Base-by-base conservation (phyloP, 2,113 vertebrate species). In the Tiliqua scincoides region DNA sequence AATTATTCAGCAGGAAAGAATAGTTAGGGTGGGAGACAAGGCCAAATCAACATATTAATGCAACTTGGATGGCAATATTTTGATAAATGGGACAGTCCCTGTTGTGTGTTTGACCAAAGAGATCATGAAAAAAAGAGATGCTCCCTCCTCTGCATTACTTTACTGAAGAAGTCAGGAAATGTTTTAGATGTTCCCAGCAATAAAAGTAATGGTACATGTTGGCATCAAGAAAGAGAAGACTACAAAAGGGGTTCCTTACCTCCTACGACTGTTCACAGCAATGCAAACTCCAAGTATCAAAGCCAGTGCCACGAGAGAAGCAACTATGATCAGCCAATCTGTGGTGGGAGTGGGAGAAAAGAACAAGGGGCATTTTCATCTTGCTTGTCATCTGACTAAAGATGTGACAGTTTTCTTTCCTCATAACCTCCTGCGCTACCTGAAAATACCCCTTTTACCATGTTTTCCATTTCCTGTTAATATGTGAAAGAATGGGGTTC, bases 281-380 rank as follows among this genome's bases (percentile, higher is more conserved):
- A 96, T 80, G 88, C 94, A 95, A 59, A 96, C 94, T 0, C 82
- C 95, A 1, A 96, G 89, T 76, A 96, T 82, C 94, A 96, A 1
- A 0, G 65, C 91, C 0, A 96, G 91, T 0, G 91, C 94, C 91
- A 96, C 77, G 0, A 96, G 91, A 8, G 94, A 88, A 0, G 43
- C 93, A 0, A 95, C 87, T 0, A 96, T 54, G 37, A 96, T 95
- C 80, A 96, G 82, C 95, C 95, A 96, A 0, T 95, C 95, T 96
- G 90, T 0, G 12, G 37, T 40, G 78, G 59, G 1, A 0, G 21
- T 18, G 8, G 32, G 48, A 54, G 40, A 63, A 87, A 74, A 61
- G n/a, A 40, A 87, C 21, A 75, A 40, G n/a, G 17, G 37, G 7
- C 75, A 4, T 0, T 0, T 84, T 48, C 82, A 0, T 2, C 0